These are phyloP conservation scores for Parambassis ranga DNA, from an alignment of 2,797 vertebrate species.

Conservation along the genomic window DNA sequence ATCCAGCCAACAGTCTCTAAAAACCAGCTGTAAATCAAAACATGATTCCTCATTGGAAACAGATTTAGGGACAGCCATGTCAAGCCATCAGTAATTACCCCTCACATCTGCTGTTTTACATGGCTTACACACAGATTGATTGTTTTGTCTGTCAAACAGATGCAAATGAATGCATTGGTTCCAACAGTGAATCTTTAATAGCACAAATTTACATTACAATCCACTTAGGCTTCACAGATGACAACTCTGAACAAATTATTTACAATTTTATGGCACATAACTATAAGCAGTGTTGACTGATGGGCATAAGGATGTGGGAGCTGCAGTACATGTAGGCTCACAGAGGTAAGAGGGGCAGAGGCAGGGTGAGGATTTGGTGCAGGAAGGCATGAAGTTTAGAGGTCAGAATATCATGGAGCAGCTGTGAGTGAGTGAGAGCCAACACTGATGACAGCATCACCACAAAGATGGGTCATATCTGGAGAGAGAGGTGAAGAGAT, in stretches of 20 bases:
- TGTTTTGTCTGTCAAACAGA: background rate
- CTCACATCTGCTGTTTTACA: background rate
- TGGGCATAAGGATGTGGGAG: conserved; percentile 15
- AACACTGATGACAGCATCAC: conserved; percentile 82
- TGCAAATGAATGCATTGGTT: conserved; percentile 44
- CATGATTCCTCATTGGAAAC: no score
- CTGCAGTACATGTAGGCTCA: conserved; percentile 11
- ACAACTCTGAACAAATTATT: conserved; percentile 73
- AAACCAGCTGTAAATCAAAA: background rate
- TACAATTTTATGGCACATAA: conserved; percentile 74
- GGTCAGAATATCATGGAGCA: conserved; percentile 38
- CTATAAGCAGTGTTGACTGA: conserved; percentile 73
- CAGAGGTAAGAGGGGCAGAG: conserved; percentile 17
- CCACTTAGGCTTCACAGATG: conserved; percentile 80
- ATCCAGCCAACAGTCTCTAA: background rate
- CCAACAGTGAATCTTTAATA: conserved; percentile 80
- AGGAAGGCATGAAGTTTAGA: conserved; percentile 15
- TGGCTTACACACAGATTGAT: no score
- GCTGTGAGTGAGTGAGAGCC: conserved; percentile 50
- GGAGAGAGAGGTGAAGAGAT: conserved; percentile 38
- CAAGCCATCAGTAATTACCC: no score
- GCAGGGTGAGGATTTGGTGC: conserved; percentile 10
- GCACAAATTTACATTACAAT: conserved; percentile 77
- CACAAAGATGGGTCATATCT: conserved; percentile 94
- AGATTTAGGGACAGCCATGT: no score